Percentiles rank a stretch among this genome's conserved stretches.
These are phyloP conservation scores for Pyrgus malvae DNA, from an alignment of 2,888 invertebrate species.

Conservation along the genomic window DNA sequence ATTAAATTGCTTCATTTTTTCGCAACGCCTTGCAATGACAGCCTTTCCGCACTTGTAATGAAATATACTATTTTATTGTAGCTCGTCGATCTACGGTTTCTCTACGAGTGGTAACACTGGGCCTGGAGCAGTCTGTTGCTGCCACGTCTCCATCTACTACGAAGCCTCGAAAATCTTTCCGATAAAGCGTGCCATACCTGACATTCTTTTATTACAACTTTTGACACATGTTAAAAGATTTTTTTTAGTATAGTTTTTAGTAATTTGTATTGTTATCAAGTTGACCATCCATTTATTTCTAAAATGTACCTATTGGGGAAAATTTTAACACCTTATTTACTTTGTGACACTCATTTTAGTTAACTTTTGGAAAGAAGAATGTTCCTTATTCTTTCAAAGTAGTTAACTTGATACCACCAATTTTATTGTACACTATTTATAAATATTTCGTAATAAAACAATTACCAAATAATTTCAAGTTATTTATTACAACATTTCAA, in stretches of 20 bases:
- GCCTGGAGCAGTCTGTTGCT: conserved; percentile 45
- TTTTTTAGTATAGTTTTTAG: too few species aligned
- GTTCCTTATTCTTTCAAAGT: not conserved
- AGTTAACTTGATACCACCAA: not conserved
- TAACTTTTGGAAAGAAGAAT: too few species aligned
- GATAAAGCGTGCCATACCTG: too few species aligned
- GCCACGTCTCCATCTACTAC: conserved; percentile 26
- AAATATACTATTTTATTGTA: conserved; percentile 31
- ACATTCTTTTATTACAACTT: too few species aligned
- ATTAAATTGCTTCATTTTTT: too few species aligned
- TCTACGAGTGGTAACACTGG: conserved; percentile 65
- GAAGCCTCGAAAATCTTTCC: conserved; percentile 41
- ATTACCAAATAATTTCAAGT: conserved; percentile 15
- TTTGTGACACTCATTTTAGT: too few species aligned
- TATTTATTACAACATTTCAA: conserved; percentile 58
- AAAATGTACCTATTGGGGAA: too few species aligned
- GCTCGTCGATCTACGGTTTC: conserved; percentile 68
- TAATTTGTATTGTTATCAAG: too few species aligned
- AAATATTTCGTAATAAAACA: conserved; percentile 12
- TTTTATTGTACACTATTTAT: not conserved
- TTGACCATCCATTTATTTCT: too few species aligned
- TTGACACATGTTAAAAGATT: not conserved
- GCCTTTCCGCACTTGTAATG: not conserved
- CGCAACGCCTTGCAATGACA: too few species aligned
- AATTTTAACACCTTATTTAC: too few species aligned